A percentile compares a stretch with the other conserved stretches of the same genome.
Evolutionary conservation across 2,797 vertebrate genomes (phyloP).

Genomic region (Glossophaga mutica): DNA sequence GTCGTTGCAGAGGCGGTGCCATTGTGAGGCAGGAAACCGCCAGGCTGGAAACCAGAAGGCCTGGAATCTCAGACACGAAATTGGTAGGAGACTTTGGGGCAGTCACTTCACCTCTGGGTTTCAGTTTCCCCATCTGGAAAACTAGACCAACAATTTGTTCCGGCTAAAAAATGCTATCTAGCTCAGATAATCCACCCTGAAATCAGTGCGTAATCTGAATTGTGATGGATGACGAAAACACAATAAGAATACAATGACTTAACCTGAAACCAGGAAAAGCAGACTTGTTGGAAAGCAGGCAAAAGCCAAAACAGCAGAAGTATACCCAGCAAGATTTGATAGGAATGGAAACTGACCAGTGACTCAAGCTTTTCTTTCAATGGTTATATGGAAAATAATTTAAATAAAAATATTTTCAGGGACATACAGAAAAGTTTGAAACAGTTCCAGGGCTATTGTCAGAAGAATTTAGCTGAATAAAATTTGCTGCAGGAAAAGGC

Average conservation of each 20-base stretch:
- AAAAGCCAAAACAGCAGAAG: not conserved
- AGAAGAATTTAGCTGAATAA: not conserved
- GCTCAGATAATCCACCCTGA: not conserved
- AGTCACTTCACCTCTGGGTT: not conserved
- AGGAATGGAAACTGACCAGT: not conserved
- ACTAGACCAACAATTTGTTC: not conserved
- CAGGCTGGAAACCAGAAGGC: not conserved
- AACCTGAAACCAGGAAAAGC: not conserved
- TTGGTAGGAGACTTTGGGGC: not conserved
- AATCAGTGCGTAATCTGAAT: not conserved
- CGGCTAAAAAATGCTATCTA: not conserved
- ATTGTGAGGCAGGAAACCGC: not conserved
- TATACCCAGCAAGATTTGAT: not conserved
- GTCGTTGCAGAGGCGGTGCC: not conserved
- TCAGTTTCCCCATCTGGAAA: not conserved
- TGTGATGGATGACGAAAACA: not conserved
- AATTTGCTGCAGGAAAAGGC: not conserved
- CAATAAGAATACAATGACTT: not conserved
- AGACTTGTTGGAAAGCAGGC: not conserved
- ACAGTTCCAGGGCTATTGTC: not conserved
- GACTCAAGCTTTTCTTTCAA: not conserved
- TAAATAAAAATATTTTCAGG: constrained; percentile 26
- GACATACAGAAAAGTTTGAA: constrained; percentile 1
- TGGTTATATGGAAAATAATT: not conserved
- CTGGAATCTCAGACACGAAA: not conserved